Conservation (phyloP, 2,797 vertebrate species). For the Gambelia wislizenii region DNA sequence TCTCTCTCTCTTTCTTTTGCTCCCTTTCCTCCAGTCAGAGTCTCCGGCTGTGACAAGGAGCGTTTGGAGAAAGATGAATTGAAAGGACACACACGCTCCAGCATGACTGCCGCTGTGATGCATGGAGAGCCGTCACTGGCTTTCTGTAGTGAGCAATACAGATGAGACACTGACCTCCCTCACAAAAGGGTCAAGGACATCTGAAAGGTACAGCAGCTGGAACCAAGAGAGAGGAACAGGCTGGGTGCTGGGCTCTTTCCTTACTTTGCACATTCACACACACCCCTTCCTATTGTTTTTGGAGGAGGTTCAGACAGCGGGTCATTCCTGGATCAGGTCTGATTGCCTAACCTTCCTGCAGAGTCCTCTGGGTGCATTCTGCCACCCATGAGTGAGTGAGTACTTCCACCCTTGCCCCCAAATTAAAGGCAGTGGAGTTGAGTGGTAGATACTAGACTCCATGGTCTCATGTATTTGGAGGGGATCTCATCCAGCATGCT, state of each 20-base stretch:
- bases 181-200: slow-evolving; percentile 64
- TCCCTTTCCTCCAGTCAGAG: slow-evolving; percentile 19
- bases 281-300: accelerated
- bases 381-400: accelerated
- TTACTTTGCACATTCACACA: neutral
- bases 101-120: slow-evolving; percentile 76
- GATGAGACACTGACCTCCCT: slow-evolving; percentile 67
- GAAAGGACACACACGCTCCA: slow-evolving; percentile 67
- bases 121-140: slow-evolving; percentile 65
- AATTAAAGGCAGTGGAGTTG: neutral
- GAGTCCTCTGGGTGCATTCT: accelerated
- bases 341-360: neutral
- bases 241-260: neutral
- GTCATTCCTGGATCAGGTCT: neutral
- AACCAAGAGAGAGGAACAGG: neutral
- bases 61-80: slow-evolving; percentile 75
- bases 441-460: neutral
- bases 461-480: neutral
- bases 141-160: slow-evolving; percentile 55
- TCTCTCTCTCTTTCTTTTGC: slow-evolving; percentile 27
- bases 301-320: neutral
- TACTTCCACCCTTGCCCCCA: neutral
- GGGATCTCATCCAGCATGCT: neutral
- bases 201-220: slow-evolving; percentile 56
- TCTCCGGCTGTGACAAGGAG: slow-evolving; percentile 61